Evolutionary conservation across 2,113 vertebrate genomes (phyloP), one percentile per base, ranked within the genome.

Genomic region (Holacanthus passer): DNA sequence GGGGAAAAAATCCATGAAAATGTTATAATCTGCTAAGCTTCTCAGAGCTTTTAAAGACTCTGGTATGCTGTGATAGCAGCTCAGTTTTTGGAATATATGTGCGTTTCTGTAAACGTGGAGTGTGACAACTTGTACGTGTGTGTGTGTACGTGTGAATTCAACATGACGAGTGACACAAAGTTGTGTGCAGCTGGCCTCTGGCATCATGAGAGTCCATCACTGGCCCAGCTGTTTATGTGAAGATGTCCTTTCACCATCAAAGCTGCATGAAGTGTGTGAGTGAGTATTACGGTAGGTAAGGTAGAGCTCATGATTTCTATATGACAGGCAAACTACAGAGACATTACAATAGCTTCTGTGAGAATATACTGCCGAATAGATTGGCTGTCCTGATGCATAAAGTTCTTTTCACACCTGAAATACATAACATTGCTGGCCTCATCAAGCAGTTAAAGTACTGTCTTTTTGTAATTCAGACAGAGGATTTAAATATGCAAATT

Each of bases 11-110:
- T 79, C 77, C 79, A 88, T 76, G 73, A 84, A 87, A 90, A 92
- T 77, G 62, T 84, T 67, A 78, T 90, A 92, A 93, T 92, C 91
- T 88, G 81, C 64, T 90, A 88, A 93, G 85, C 89, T 83, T 89
- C 74, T 87, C 68, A 66, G 67, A 90, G 86, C 83, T 78, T 88
- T 85, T 78, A 88, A 84, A 90, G 86, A 85, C 85, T 83, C 82
- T 87, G 87, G 65, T 87, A 60, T 86, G 83, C 82, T 71, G 83
- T 77, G 88, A 91, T 87, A 85, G 83, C 74, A 70, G 87, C 88
- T 87, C 85, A 68, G 75, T 82, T 83, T 78, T 75, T 83, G 58
- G 31, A 76, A 87, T 70, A 53, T 86, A 53, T 68, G 53, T 69
- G 68, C 72, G 53, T 69, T 67, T 80, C 73, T 81, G 62, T 78